Base-by-base conservation (phyloP, 2,113 vertebrate genomes). In the Lynx canadensis region DNA sequence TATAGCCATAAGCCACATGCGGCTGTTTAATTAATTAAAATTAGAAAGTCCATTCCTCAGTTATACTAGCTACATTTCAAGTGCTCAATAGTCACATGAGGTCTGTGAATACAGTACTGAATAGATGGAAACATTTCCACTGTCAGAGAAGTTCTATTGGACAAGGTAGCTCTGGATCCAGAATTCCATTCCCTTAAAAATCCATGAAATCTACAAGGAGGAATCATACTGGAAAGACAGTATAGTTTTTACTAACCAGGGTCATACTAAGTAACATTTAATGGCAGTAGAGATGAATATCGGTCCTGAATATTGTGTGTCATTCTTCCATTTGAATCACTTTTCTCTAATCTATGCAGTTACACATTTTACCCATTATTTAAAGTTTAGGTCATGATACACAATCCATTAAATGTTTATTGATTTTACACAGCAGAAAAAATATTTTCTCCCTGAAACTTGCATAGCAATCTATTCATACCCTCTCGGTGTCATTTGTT, bases 1-100 rank as follows among this genome's bases (percentile, higher is more conserved):
- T 85, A 38, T 57, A 88, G 48, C 8, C 16, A 94, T 4, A 41
- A 87, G 13, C 4, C n/a, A 63, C 14, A 66, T 45, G 16, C 16
- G 5, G 16, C 74, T 73, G 83, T 83, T 94, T 68, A 96, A 84
- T 88, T 79, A 74, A 78, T 60, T 71, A 95, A 93, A 88, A 79
- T 65, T 36, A 87, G 96, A 94, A 76, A 89, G 21, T 8, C 21
- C 11, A 86, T 87, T 87, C 16, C 33, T 79, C 21, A 27, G 10
- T 69, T 52, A n/a, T 45, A 31, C 36, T 65, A 66, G 41, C 57
- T 82, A 79, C 48, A 89, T 69, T 93, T 83, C 69, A 86, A 92
- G 48, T 89, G 9, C 29, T 69, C 41, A 13, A 7, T 19, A 76
- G 65, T 87, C 48, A 38, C 36, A 69, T 9, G 31, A 18, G 12